Evolutionary conservation across 2,113 vertebrate genomes (phyloP), one percentile per base, ranked within the genome.

Genomic region (Clarias gariepinus): DNA sequence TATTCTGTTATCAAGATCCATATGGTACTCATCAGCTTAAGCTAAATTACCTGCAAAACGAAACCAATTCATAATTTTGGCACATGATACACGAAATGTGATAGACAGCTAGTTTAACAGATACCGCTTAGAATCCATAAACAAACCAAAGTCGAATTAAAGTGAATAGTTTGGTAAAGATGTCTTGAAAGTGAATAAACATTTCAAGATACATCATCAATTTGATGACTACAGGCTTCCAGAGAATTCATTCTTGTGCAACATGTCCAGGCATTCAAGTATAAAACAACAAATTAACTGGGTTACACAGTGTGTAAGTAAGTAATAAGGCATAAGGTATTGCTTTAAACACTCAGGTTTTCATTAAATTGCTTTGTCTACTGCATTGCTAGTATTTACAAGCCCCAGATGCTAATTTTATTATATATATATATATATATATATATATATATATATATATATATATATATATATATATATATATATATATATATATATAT

Each of bases 101-200:
- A 60, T 60, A 33, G 77, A 36, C n/a, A 60, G 77, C n/a, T 60
- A 21, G 77, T 80, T 80, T 60, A 79, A 55, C 28, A 80, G 55
- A 60, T 60, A 36, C 77, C 28, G 21, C 25, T 58, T 60, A 25
- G 55, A 80, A 60, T 21, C 30, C 18, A 80, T 28, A 60, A 79
- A 79, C 77, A 79, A 60, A 58, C 10, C 36, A 15, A 77, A 77
- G n/a, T 28, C 12, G 28, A 47, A 74, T 52, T 4, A 74, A 74
- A 74, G 25, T 74, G 21, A 52, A 55, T n/a, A 3, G 47, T 53
- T 77, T 53, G 25, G 47, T 55, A 77, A 53, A 15, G 47, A 77
- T 77, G 47, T 53, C 15, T 25, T 28, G 47, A 74, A 74, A 28
- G 47, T 55, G 47, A 33, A 80, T 80, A 80, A 80, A 36, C 77